A percentile compares a stretch with the other conserved stretches of the same genome.
Conservation (phyloP, 2,797 vertebrate genomes). For the Valencia hispanica region DNA sequence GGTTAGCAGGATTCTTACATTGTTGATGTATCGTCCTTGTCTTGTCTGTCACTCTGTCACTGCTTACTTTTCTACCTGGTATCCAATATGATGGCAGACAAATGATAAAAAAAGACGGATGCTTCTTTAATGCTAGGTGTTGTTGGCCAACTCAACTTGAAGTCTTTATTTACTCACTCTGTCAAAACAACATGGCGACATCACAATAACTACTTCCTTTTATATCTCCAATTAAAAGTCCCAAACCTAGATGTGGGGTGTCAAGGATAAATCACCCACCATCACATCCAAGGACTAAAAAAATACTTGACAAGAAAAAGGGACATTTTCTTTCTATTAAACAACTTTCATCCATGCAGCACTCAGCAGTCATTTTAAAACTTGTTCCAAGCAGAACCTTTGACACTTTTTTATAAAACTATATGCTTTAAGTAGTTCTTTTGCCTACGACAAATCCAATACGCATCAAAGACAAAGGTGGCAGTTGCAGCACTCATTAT, state of each 20-base stretch:
- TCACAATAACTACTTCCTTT: background rate
- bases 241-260: background rate
- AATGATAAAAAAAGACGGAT: too few relatives aligned
- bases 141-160: too few relatives aligned
- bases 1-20: background rate
- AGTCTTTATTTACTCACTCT: background rate
- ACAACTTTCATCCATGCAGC: too few relatives aligned
- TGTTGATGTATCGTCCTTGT: background rate
- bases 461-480: background rate
- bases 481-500: background rate
- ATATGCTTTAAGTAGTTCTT: background rate
- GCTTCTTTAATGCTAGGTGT: too few relatives aligned
- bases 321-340: background rate
- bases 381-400: background rate
- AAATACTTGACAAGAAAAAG: background rate
- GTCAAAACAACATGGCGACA: background rate
- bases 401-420: background rate
- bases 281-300: too few relatives aligned
- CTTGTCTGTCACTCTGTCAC: background rate
- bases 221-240: background rate
- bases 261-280: background rate
- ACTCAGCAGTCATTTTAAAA: background rate
- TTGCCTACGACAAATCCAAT: background rate
- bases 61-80: background rate
- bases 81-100: background rate